Evolutionary conservation across 2,113 vertebrate genomes (phyloP).

Genomic region (Mastomys natalensis): DNA sequence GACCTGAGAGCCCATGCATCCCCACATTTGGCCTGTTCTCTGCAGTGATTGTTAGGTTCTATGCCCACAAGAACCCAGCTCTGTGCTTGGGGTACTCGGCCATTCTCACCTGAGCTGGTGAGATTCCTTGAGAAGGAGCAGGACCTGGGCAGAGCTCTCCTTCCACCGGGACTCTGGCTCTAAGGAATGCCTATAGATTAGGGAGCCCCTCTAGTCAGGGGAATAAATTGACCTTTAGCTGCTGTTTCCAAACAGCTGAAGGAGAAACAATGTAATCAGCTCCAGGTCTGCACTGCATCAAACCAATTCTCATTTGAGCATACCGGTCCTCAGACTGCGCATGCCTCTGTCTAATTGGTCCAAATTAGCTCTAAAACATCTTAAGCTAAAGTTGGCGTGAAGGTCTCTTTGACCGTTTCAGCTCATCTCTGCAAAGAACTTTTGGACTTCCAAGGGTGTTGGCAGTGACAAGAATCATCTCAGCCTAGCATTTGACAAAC

Average conservation of each 20-base stretch:
- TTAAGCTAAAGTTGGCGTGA: background rate
- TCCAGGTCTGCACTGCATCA: accelerated
- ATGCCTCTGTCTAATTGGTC: accelerated
- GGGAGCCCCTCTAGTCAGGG: background rate
- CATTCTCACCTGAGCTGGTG: accelerated
- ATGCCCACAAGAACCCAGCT: background rate
- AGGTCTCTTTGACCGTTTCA: background rate
- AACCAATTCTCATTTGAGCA: accelerated
- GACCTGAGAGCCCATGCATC: background rate
- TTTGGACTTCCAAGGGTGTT: background rate
- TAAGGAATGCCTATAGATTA: background rate
- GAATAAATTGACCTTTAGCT: background rate
- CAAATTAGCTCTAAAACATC: accelerated
- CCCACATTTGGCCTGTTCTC: background rate
- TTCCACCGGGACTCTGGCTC: background rate
- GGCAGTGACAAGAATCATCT: background rate
- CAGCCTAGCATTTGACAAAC: background rate
- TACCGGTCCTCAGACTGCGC: accelerated
- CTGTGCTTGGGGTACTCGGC: accelerated
- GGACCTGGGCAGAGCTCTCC: background rate
- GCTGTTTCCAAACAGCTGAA: background rate
- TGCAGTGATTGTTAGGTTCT: accelerated
- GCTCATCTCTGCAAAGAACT: background rate
- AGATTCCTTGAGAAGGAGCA: background rate
- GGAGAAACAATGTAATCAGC: background rate